These are phyloP conservation scores for Ochropleura leucogaster DNA, from an alignment of 2,888 invertebrate species.

Conservation along the genomic window DNA sequence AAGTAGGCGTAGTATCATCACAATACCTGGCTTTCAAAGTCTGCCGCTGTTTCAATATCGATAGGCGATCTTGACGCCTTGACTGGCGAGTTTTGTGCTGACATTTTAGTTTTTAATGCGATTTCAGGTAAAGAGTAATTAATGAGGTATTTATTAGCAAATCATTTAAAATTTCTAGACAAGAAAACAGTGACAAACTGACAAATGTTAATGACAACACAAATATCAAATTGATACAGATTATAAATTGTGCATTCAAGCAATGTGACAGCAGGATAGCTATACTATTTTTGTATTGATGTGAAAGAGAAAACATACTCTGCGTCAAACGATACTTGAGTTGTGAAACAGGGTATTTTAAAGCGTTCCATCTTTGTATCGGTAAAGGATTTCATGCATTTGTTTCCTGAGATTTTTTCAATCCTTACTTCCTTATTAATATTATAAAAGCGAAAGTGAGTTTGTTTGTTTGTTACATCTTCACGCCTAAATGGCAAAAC, in stretches of 20 bases:
- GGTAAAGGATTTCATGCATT: not conserved
- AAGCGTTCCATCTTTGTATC: conserved; percentile 18
- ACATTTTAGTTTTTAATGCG: conserved; percentile 71
- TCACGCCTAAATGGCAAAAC: no score
- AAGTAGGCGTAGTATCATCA: conserved; percentile 79
- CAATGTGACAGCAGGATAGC: conserved; percentile 46
- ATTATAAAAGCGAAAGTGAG: no score
- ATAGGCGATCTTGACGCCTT: conserved; percentile 79
- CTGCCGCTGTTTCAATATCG: conserved; percentile 80
- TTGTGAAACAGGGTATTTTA: conserved; percentile 26
- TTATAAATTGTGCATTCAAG: conserved; percentile 21
- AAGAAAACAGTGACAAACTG: conserved; percentile 58
- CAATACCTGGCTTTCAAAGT: conserved; percentile 84
- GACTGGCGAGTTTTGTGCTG: conserved; percentile 79
- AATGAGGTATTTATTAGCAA: conserved; percentile 21
- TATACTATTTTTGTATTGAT: not conserved
- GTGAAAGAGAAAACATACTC: conserved; percentile 30
- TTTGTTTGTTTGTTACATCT: no score
- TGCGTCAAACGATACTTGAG: not conserved
- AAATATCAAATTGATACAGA: conserved; percentile 43
- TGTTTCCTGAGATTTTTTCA: not conserved
- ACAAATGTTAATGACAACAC: conserved; percentile 52
- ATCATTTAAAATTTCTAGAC: conserved; percentile 50
- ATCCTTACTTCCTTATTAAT: not conserved
- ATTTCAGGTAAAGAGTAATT: conserved; percentile 9